Evolutionary conservation across 2,113 vertebrate genomes (phyloP).

Genomic region (Ptilorrhoa leucosticta): DNA sequence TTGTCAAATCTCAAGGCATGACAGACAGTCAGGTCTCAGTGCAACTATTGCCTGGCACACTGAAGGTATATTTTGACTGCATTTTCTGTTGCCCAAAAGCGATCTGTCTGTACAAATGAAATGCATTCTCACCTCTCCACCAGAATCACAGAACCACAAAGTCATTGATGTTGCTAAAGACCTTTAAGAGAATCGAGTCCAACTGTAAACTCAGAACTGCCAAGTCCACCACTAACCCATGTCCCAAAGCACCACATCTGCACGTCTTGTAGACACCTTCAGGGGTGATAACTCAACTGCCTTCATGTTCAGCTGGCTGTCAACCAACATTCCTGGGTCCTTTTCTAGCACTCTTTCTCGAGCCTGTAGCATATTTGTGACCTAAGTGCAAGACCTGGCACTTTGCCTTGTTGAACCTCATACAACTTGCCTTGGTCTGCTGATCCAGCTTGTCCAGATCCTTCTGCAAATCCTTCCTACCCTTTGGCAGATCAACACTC

Average conservation of each 20-base stretch:
- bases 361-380: background rate
- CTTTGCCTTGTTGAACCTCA: background rate
- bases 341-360: background rate
- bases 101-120: background rate
- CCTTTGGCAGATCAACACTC: background rate
- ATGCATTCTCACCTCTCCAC: background rate
- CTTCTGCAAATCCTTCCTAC: background rate
- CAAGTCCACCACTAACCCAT: background rate
- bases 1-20: background rate
- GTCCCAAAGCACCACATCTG: background rate
- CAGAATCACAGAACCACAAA: background rate
- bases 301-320: background rate
- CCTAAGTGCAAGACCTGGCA: background rate
- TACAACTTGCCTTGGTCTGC: background rate
- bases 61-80: background rate
- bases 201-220: background rate
- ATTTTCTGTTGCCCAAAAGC: background rate
- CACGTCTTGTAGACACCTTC: accelerated
- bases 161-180: background rate
- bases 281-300: accelerated
- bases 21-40: background rate
- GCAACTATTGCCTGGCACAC: background rate
- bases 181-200: background rate
- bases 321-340: background rate
- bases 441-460: background rate